Evolutionary conservation across 1,140 invertebrate genomes (phyloP), one percentile per base, ranked within the genome.

Genomic region (Halictus rubicundus): DNA sequence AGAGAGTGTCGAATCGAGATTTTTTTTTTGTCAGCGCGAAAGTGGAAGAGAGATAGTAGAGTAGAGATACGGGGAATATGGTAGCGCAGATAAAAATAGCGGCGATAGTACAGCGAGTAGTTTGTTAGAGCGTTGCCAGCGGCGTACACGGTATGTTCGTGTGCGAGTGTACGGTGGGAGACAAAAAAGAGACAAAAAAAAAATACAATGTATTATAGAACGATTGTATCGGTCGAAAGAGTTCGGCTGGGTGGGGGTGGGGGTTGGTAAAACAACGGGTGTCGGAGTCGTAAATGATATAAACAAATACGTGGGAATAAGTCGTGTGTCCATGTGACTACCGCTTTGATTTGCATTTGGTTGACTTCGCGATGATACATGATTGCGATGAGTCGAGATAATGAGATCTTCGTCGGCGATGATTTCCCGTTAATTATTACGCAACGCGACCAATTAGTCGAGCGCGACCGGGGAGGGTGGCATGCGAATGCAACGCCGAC

Each of bases 111-210:
- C 54, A 65, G 78, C 39, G 39, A 66, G 42, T 46, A 46, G 46
- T 23, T 66, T 25, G 12, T 25, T 66, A 66, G 64, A 66, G 64
- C 64, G 64, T 46, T 66, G n/a, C 19, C 64, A 66, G 64, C 63
- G 69, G 70, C 70, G 77, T 70, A 79, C 77, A 70, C 70, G 77
- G 63, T 79, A 59, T 74, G 77, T 79, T 63, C 21, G 27, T 74
- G 77, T 74, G 77, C 61, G 70, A 65, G 77, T 79, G 70, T 74
- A 78, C 39, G 23, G 69, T 66, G 63, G 39, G 64, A 65, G 39
- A 59, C 76, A 83, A 83, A 68, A 83, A 78, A 82, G 63, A 81
- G 63, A 12, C 32, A 83, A 74, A 37, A 79, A 74, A 37, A 79
- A 78, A 68, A 76, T 57, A 80, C 57, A 85, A 65, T 69, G 69